Conservation (phyloP, 2,797 vertebrate genomes). For the Mormyrus proboscirostris region DNA sequence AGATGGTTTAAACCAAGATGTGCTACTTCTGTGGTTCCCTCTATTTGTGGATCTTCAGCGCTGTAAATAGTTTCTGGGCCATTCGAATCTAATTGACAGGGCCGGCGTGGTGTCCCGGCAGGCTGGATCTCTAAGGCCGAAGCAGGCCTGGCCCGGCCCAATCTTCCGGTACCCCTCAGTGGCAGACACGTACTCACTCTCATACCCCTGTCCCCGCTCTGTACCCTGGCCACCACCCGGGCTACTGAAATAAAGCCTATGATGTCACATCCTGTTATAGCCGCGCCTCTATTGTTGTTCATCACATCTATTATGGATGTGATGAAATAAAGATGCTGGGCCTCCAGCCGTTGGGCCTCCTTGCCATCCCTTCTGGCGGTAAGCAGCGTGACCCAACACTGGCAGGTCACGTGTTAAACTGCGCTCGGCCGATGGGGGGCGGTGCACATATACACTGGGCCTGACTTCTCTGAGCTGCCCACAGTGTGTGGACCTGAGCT, state of each 20-base stretch:
- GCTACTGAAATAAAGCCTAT: background rate
- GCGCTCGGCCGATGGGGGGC: background rate
- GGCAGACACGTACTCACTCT: background rate
- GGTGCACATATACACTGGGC: background rate
- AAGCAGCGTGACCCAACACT: background rate
- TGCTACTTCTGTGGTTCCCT: constrained; percentile 4
- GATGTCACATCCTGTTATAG: background rate
- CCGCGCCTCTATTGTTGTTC: background rate
- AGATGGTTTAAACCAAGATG: background rate
- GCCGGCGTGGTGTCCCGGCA: background rate
- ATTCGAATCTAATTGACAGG: background rate
- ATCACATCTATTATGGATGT: too few species aligned
- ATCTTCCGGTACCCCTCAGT: background rate
- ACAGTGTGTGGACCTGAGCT: constrained; percentile 95
- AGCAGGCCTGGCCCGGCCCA: background rate
- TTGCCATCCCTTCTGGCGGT: background rate
- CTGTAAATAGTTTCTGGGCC: constrained; percentile 11
- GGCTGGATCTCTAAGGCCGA: background rate
- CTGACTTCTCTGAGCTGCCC: constrained; percentile 19
- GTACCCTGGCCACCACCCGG: background rate
- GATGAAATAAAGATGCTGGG: background rate
- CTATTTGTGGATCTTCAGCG: background rate
- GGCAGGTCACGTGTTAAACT: background rate
- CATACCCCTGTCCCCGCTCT: background rate
- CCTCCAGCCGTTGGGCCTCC: background rate